Evolutionary conservation across 2,113 vertebrate genomes (phyloP).

Genomic region (Engystomops pustulosus): DNA sequence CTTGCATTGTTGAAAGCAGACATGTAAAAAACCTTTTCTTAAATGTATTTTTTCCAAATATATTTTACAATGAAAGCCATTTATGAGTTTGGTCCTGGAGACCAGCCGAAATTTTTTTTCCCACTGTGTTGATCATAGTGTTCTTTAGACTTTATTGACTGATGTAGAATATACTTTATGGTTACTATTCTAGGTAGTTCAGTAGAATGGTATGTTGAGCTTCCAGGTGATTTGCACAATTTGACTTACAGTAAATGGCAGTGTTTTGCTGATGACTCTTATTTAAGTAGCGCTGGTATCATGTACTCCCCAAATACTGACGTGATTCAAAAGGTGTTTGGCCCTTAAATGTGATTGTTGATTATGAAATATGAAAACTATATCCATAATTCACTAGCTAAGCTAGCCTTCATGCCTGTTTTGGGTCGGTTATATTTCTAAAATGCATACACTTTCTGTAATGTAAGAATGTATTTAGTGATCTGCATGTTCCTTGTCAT

Average conservation of each 20-base stretch:
- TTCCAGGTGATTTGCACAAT: neutral
- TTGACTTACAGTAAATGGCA: neutral
- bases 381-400: neutral
- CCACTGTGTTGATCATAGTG: conserved; percentile 51
- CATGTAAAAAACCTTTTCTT: neutral
- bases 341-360: neutral
- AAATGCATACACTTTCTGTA: neutral
- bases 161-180: neutral
- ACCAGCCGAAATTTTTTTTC: neutral
- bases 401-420: neutral
- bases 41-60: neutral
- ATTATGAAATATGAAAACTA: neutral
- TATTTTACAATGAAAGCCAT: neutral
- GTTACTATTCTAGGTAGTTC: conserved; percentile 9
- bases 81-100: conserved; percentile 4
- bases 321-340: neutral
- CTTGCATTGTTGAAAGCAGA: neutral
- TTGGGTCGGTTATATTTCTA: neutral
- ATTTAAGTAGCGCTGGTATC: neutral
- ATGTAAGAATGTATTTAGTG: neutral
- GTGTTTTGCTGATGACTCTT: conserved; percentile 1
- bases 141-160: neutral
- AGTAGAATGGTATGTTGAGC: neutral
- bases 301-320: neutral
- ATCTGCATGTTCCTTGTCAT: neutral